phyloP scores from a whole-genome alignment of 1,140 invertebrate species.

The Antheraea pernyi region DNA sequence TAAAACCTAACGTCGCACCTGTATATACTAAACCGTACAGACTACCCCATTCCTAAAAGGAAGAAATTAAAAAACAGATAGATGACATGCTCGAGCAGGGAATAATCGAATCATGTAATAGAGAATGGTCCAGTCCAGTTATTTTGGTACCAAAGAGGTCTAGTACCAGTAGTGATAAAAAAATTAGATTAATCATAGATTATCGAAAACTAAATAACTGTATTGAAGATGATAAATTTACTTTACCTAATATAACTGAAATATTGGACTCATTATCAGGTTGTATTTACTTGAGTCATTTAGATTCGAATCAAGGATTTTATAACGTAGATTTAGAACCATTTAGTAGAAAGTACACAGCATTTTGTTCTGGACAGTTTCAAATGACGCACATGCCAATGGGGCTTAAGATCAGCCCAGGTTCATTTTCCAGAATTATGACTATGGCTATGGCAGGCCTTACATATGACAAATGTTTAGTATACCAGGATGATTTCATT shows the following conservation, averaged over 20 bases:
- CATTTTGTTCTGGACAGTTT: slow-evolving; percentile 9
- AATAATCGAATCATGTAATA: slow-evolving; percentile 30
- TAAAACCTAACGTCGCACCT: slow-evolving; percentile 20
- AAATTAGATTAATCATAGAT: slow-evolving; percentile 8
- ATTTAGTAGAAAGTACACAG: slow-evolving; percentile 11
- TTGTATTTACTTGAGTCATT: neutral
- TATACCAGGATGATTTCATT: slow-evolving; percentile 10
- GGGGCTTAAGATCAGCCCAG: slow-evolving; percentile 10
- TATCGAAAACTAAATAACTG: slow-evolving; percentile 16
- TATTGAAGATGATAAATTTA: slow-evolving; percentile 12
- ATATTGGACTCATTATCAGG: slow-evolving; percentile 11
- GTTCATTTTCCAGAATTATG: slow-evolving; percentile 6
- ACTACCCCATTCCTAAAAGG: neutral
- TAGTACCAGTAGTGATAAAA: slow-evolving; percentile 2
- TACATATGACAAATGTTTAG: slow-evolving; percentile 12
- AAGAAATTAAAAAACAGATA: slow-evolving; percentile 26
- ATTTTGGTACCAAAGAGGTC: slow-evolving; percentile 12
- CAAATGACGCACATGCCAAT: slow-evolving; percentile 12
- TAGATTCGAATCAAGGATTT: slow-evolving; percentile 5
- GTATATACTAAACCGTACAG: slow-evolving; percentile 5
- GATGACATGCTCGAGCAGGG: slow-evolving; percentile 22
- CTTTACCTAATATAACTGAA: slow-evolving; percentile 10
- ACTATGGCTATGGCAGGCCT: slow-evolving; percentile 14
- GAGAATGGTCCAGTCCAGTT: slow-evolving; percentile 16
- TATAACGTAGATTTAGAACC: neutral